phyloP scores from a whole-genome alignment of 1,140 invertebrate species.

The Sycobia sp. region DNA sequence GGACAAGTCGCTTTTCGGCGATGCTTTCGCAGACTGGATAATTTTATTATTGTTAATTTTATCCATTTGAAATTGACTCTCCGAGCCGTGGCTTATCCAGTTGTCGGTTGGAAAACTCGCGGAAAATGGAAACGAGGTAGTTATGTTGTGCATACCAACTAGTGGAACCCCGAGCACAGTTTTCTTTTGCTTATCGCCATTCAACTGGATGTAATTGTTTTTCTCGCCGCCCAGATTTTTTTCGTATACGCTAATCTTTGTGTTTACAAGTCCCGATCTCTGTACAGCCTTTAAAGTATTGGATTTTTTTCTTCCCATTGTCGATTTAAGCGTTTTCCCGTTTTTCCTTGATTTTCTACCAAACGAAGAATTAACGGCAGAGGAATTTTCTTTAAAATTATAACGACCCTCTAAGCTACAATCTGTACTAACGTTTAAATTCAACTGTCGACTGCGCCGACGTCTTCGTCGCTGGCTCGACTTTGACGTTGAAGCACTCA shows the following conservation, averaged over 20 bases:
- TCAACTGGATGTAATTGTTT: not conserved
- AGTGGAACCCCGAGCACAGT: constrained; percentile 46
- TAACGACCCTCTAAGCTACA: constrained; percentile 13
- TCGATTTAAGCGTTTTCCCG: not conserved
- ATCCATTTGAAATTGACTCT: not conserved
- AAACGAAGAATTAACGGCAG: not conserved
- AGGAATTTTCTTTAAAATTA: constrained; percentile 22
- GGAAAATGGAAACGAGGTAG: constrained; percentile 39
- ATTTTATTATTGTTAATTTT: not conserved
- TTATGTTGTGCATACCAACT: constrained; percentile 54
- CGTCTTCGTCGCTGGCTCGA: constrained; percentile 3
- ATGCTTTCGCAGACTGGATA: not conserved
- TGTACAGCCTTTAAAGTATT: constrained; percentile 26
- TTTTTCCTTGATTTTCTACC: not conserved
- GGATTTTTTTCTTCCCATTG: constrained; percentile 1
- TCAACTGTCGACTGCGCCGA: constrained; percentile 1
- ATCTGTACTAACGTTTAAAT: constrained; percentile 9
- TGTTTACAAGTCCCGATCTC: constrained; percentile 38
- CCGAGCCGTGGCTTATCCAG: not conserved
- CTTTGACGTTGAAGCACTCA: not conserved
- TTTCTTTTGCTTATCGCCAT: constrained; percentile 5
- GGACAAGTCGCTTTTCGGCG: not conserved
- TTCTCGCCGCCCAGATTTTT: constrained; percentile 38
- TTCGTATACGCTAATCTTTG: constrained; percentile 54
- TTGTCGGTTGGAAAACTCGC: constrained; percentile 13